These are phyloP conservation scores for Unio pictorum DNA, from an alignment of 2,888 invertebrate species.

Conservation along the genomic window DNA sequence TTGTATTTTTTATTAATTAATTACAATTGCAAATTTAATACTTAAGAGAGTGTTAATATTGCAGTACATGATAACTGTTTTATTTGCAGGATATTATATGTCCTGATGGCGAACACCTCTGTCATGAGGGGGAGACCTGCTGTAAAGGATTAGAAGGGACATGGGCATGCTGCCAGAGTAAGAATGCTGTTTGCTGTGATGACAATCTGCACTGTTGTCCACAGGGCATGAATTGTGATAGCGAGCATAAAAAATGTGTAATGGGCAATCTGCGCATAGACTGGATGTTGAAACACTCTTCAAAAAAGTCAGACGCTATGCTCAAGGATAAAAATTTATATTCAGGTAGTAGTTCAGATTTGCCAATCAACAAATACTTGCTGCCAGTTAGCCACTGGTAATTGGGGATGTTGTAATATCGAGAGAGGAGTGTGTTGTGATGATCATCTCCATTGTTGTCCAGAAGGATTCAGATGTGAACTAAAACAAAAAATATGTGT, in stretches of 20 bases:
- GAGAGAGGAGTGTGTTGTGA: constrained; percentile 53
- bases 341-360: constrained; percentile 5
- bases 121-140: constrained; percentile 50
- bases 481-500: constrained; percentile 7
- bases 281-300: not conserved
- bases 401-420: constrained; percentile 58
- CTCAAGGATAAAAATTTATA: too few species aligned
- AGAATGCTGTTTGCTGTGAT: constrained; percentile 60
- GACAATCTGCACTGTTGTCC: constrained; percentile 63
- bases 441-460: constrained; percentile 64
- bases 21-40: too few species aligned
- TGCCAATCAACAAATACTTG: constrained; percentile 57
- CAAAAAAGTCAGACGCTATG: constrained; percentile 8
- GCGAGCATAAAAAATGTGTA: constrained; percentile 30
- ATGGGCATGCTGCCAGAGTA: too few species aligned
- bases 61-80: too few species aligned
- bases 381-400: constrained; percentile 46
- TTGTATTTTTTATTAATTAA: too few species aligned
- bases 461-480: constrained; percentile 49
- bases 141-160: constrained; percentile 32
- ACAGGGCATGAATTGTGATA: constrained; percentile 39
- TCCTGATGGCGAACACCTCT: constrained; percentile 27
- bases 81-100: constrained; percentile 7
- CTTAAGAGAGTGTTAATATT: too few species aligned
- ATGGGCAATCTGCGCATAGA: constrained; percentile 1